phyloP scores from a whole-genome alignment of 2,888 invertebrate genomes.

The Ormyrus thymus region DNA sequence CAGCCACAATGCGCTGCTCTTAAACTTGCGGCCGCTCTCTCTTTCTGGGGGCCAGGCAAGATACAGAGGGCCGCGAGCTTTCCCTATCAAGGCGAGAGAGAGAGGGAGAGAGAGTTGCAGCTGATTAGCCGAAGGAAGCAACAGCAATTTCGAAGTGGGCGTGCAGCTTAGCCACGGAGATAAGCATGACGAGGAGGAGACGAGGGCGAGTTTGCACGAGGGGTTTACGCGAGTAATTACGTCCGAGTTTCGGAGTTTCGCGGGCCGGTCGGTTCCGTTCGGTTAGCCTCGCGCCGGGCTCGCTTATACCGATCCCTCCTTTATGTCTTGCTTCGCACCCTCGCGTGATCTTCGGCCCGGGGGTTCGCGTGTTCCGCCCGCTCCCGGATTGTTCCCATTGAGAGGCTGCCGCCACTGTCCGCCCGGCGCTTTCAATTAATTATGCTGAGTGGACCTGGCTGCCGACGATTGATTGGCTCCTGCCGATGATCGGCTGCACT shows the following conservation, averaged over 20 bases:
- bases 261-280: slow-evolving; percentile 42
- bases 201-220: slow-evolving; percentile 67
- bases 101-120: slow-evolving; percentile 59
- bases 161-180: slow-evolving; percentile 65
- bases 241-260: slow-evolving; percentile 71
- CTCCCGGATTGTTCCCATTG: slow-evolving; percentile 22
- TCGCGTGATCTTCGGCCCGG: background rate
- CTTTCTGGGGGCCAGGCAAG: background rate
- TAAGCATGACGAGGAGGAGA: slow-evolving; percentile 69
- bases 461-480: slow-evolving; percentile 42
- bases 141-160: slow-evolving; percentile 69
- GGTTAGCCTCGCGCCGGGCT: slow-evolving; percentile 52
- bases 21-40: background rate
- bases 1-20: background rate
- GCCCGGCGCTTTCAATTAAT: slow-evolving; percentile 31
- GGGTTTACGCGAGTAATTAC: slow-evolving; percentile 71
- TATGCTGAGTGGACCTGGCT: background rate
- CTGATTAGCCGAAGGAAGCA: slow-evolving; percentile 73
- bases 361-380: background rate
- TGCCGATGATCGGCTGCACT: background rate
- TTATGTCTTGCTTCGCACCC: slow-evolving; percentile 6
- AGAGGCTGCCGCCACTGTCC: slow-evolving; percentile 12
- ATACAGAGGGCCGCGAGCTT: background rate
- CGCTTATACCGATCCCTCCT: slow-evolving; percentile 51
- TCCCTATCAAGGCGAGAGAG: background rate